Conservation (phyloP, 1,140 invertebrate genomes). For the Lamellibrachia luymesi region DNA sequence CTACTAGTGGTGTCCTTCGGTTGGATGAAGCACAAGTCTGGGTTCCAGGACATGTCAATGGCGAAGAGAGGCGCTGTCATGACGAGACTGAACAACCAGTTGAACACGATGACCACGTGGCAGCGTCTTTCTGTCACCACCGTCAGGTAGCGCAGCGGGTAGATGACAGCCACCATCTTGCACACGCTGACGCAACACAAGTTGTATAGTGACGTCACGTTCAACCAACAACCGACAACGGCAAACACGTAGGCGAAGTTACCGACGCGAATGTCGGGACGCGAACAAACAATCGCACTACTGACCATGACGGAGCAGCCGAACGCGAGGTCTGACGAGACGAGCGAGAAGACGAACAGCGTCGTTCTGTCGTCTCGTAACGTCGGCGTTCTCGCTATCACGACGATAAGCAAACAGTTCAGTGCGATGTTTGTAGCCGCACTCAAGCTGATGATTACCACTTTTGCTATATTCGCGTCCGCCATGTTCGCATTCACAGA, state of each 20-base stretch:
- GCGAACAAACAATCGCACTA: not conserved
- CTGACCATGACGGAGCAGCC: not conserved
- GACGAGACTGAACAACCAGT: not conserved
- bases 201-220: not conserved
- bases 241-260: not conserved
- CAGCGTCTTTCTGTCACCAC: not conserved
- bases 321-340: not conserved
- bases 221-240: not conserved
- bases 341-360: not conserved
- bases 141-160: not conserved
- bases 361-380: not conserved
- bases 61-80: not conserved
- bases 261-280: not conserved
- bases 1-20: not conserved
- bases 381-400: not conserved
- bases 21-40: not conserved
- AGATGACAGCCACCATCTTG: not conserved
- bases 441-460: not conserved
- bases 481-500: not conserved
- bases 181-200: not conserved
- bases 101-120: not conserved
- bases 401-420: not conserved
- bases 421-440: not conserved
- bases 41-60: not conserved
- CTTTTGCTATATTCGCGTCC: not conserved